Evolutionary conservation across 2,797 vertebrate species (phyloP).

Genomic region (Hoplostethus mediterraneus): DNA sequence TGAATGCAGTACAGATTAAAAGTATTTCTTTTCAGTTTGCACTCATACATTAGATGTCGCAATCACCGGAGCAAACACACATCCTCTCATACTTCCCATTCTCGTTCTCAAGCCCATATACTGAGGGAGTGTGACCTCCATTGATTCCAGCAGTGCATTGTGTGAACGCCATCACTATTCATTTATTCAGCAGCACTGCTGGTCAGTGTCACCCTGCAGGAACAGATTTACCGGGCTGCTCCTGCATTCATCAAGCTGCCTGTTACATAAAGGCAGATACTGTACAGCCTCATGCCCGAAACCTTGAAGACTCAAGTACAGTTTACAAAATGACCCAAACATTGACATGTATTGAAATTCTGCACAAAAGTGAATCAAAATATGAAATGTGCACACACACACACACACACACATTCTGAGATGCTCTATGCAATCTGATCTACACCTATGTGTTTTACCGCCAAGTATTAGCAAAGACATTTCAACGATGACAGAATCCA

Average conservation of each 20-base stretch:
- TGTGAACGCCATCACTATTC: slow-evolving; percentile 46
- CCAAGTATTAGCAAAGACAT: background rate
- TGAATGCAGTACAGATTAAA: background rate
- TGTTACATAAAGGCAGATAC: slow-evolving; percentile 6
- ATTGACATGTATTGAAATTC: no score
- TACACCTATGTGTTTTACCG: no score
- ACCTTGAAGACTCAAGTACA: background rate
- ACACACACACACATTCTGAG: no score
- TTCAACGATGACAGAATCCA: background rate
- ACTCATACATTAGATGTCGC: background rate
- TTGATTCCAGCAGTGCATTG: background rate
- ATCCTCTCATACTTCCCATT: background rate
- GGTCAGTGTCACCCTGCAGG: slow-evolving; percentile 32
- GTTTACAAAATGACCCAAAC: no score
- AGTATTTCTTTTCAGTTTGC: background rate
- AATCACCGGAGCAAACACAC: background rate
- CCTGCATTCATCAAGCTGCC: slow-evolving; percentile 39
- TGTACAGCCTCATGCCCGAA: background rate
- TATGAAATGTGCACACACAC: no score
- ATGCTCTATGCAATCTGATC: no score
- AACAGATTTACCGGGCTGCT: slow-evolving; percentile 41
- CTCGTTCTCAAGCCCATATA: background rate
- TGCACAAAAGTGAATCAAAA: no score
- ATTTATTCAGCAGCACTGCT: slow-evolving; percentile 40
- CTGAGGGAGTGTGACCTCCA: background rate